phyloP scores from a whole-genome alignment of 23 tunicate genomes.

The Aplidium turbinatum region DNA sequence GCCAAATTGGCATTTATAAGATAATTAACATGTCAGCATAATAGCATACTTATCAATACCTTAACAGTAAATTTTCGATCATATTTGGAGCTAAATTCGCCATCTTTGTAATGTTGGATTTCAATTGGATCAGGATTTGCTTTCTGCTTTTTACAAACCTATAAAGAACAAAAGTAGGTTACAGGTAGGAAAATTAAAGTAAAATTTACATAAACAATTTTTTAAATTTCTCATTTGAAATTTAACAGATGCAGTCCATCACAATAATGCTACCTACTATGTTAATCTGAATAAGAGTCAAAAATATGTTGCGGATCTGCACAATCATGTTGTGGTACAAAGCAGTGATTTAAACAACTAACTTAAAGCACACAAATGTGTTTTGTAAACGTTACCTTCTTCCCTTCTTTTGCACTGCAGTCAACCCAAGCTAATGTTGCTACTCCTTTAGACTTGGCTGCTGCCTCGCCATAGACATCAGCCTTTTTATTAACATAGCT shows the following conservation, averaged over 20 bases:
- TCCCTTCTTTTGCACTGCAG: constrained; percentile 86
- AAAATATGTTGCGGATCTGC: too few species aligned
- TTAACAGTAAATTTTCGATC: constrained; percentile 81
- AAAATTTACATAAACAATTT: too few species aligned
- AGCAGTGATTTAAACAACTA: background rate
- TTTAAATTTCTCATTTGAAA: too few species aligned
- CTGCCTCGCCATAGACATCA: constrained; percentile 74
- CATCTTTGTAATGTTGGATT: constrained; percentile 87
- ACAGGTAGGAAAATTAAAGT: too few species aligned
- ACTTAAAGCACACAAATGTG: background rate
- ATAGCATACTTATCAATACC: constrained; percentile 18
- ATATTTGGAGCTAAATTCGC: constrained; percentile 86
- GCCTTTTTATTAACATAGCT: constrained; percentile 41
- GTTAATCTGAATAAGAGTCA: too few species aligned
- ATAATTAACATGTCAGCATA: too few species aligned
- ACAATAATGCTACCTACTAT: too few species aligned
- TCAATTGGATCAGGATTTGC: constrained; percentile 49
- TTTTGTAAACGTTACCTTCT: constrained; percentile 79
- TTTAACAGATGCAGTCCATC: too few species aligned
- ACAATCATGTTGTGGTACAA: too few species aligned
- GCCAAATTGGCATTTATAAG: too few species aligned
- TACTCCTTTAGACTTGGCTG: constrained; percentile 65
- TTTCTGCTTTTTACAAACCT: constrained; percentile 94
- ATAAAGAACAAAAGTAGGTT: too few species aligned
- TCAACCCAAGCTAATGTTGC: constrained; percentile 82